Evolutionary conservation across 2,113 vertebrate species (phyloP).

Genomic region (Synodontis membranacea): DNA sequence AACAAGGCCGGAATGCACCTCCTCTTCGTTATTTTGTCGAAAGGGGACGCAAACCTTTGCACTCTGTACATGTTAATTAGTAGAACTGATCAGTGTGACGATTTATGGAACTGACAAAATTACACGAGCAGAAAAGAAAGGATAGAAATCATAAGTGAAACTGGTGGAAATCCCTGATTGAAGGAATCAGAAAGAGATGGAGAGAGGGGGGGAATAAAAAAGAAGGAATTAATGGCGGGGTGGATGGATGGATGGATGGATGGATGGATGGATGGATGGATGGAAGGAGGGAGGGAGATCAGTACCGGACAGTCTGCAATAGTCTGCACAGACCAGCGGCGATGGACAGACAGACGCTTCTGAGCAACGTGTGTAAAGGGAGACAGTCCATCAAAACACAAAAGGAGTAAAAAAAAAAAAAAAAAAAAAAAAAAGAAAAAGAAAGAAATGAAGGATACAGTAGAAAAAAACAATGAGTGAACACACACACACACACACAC

Average conservation of each 20-base stretch:
- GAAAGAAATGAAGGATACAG: slow-evolving; percentile 56
- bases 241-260: slow-evolving; percentile 1
- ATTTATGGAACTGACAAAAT: background rate
- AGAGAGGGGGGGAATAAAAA: background rate
- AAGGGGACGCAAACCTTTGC: background rate
- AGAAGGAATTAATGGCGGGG: slow-evolving; percentile 47
- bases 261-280: slow-evolving; percentile 6
- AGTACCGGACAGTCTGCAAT: slow-evolving; percentile 98
- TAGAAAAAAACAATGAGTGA: slow-evolving; percentile 34
- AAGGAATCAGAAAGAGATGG: background rate
- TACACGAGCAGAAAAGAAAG: slow-evolving; percentile 13
- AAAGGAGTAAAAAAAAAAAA: slow-evolving; percentile 70
- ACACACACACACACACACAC: too few species aligned
- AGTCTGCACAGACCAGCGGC: slow-evolving; percentile 98
- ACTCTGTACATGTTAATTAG: background rate
- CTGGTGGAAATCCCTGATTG: slow-evolving; percentile 7
- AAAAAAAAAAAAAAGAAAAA: slow-evolving; percentile 71
- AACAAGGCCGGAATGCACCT: background rate
- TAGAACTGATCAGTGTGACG: background rate
- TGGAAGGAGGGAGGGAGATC: slow-evolving; percentile 55
- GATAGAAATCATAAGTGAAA: slow-evolving; percentile 38
- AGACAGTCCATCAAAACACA: slow-evolving; percentile 73
- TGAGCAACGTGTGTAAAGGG: slow-evolving; percentile 66
- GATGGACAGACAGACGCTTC: slow-evolving; percentile 91
- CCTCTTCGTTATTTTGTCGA: background rate